Evolutionary conservation across 2,113 vertebrate genomes (phyloP).

Genomic region (Tenrec ecaudatus): DNA sequence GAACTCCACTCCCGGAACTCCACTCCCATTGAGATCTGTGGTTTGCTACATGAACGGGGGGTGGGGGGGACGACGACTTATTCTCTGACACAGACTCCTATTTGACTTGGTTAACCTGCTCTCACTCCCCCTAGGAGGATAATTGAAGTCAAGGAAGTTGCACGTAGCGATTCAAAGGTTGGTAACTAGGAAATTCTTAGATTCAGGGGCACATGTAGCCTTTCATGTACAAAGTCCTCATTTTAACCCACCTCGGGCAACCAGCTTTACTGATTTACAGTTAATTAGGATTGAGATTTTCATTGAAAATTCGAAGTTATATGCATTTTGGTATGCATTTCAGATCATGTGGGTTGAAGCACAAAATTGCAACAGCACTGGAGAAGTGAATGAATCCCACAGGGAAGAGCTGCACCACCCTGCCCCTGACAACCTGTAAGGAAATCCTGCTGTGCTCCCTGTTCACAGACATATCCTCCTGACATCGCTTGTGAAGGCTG

Average conservation of each 20-base stretch:
- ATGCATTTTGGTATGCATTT: conserved; percentile 87
- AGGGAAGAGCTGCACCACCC: conserved; percentile 72
- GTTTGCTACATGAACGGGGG: conserved; percentile 56
- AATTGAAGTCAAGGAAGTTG: conserved; percentile 86
- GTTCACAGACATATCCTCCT: conserved; percentile 85
- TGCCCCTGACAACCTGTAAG: conserved; percentile 86
- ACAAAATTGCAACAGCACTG: conserved; percentile 88
- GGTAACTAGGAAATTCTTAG: conserved; percentile 86
- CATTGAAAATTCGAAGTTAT: conserved; percentile 86
- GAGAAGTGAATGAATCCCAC: conserved; percentile 85
- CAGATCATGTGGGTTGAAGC: conserved; percentile 86
- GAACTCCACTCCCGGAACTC: conserved; percentile 60
- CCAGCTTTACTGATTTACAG: conserved; percentile 87
- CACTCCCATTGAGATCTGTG: conserved; percentile 73
- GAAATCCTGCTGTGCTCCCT: conserved; percentile 83
- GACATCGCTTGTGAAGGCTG: conserved; percentile 81
- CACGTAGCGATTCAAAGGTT: conserved; percentile 84
- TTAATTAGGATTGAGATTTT: conserved; percentile 91
- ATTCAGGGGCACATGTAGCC: conserved; percentile 86
- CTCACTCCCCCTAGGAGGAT: conserved; percentile 85
- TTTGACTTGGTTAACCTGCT: conserved; percentile 87
- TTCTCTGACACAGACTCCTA: conserved; percentile 83
- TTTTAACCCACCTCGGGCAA: conserved; percentile 90
- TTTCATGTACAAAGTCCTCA: conserved; percentile 92
- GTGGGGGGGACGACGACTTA: conserved; percentile 65